Base-by-base conservation (phyloP, 2,113 vertebrate genomes). In the Gymnogyps californianus region DNA sequence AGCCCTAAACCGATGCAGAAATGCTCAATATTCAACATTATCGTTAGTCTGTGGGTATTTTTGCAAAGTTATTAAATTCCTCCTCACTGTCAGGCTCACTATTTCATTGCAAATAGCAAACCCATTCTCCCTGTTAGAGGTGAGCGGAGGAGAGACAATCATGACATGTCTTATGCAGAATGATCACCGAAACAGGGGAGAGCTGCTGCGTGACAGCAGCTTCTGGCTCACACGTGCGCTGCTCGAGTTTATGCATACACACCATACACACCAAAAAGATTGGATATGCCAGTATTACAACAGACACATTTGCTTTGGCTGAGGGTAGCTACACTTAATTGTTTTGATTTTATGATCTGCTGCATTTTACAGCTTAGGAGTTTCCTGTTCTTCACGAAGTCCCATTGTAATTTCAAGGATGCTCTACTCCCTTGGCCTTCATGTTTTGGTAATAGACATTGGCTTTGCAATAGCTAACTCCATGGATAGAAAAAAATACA, bases 181-280 rank as follows among this genome's bases (percentile, higher is more conserved):
- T 3, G 10, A 55, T 29, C 49, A 10, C 36, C 2, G 0, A 62
- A 52, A n/a, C 22, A 44, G 47, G 42, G 28, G 40, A 31, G 14
- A 62, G 26, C n/a, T 62, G 65, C 79, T 44, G 28, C 38, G n/a
- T 6, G 42, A 40, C 44, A 76, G 82, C 31, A 87, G 25, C 15
- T 65, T 24, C 38, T 40, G 64, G 59, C 32, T 77, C 12, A 55
- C 15, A 10, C 2, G 0, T 76, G 44, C 1, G 1, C 49, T 16
- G 31, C 31, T 77, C 2, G 4, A n/a, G 18, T 22, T 77, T 10
- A 16, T 36, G 54, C 8, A n/a, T 11, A 46, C 47, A 29, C 15
- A 34, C 26, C 36, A 66, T 38, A 38, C 38, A 38, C 38, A 38
- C 38, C n/a, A 16, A 12, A 67, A 52, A 59, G 16, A 55, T 49